A percentile compares a stretch with the other conserved stretches of the same genome.
These are phyloP conservation scores for Pycnomerus fuliginosus DNA, from an alignment of 2,888 invertebrate genomes.

Conservation along the genomic window DNA sequence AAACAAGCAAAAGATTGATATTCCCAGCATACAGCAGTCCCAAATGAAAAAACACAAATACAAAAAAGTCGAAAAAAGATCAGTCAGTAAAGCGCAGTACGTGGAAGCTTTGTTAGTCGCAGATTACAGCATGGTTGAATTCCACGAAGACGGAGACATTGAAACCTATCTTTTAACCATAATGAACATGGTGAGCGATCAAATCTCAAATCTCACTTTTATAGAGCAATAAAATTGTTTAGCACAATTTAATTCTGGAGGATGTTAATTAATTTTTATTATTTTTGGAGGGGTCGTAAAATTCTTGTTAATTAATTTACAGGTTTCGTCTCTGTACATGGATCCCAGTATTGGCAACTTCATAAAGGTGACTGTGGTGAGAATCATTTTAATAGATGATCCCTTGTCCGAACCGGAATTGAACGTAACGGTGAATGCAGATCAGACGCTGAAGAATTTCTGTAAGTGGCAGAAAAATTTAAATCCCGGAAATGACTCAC, in stretches of 20 bases:
- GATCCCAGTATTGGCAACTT: constrained; percentile 89
- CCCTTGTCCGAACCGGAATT: constrained; percentile 59
- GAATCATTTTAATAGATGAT: constrained; percentile 76
- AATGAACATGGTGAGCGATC: constrained; percentile 78
- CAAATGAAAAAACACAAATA: constrained; percentile 50
- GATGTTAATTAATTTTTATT: constrained; percentile 1
- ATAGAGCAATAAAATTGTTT: neutral
- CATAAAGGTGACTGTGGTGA: constrained; percentile 86
- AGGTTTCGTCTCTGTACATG: constrained; percentile 77
- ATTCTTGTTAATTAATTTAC: neutral
- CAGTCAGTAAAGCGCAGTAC: constrained; percentile 73
- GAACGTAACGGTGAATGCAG: constrained; percentile 78
- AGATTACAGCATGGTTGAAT: constrained; percentile 83
- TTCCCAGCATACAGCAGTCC: constrained; percentile 46
- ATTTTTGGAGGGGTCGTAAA: neutral
- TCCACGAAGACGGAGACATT: constrained; percentile 77
- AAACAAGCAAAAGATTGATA: constrained; percentile 37
- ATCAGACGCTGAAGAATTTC: constrained; percentile 79
- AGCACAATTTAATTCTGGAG: neutral
- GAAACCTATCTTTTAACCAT: constrained; percentile 86
- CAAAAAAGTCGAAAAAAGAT: constrained; percentile 55
- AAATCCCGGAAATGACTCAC: constrained; percentile 73
- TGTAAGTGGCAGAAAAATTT: constrained; percentile 79
- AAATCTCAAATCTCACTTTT: neutral
- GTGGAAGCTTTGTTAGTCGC: constrained; percentile 88